Conservation (phyloP, 2,888 invertebrate species). For the Stenurella melanura region DNA sequence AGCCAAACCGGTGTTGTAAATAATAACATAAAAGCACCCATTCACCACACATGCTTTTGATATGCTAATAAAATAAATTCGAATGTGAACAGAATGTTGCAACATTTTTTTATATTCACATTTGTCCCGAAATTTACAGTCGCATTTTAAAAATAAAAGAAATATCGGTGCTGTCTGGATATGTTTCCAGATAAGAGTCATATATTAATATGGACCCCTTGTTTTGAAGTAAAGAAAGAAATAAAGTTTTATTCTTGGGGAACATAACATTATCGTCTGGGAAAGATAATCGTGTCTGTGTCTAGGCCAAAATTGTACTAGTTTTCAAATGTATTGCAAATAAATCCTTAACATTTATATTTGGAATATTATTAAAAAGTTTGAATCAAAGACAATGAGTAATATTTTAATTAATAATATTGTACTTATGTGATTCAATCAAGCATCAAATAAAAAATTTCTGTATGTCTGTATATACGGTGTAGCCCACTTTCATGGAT, state of each 20-base stretch:
- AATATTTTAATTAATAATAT: no score
- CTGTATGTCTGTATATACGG: no score
- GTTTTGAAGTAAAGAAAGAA: neutral
- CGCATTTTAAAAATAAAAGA: neutral
- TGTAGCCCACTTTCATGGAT: no score
- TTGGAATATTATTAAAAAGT: neutral
- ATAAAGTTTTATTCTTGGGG: neutral
- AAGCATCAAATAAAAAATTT: no score
- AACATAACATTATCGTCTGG: slow-evolving; percentile 2
- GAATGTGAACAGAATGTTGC: slow-evolving; percentile 12
- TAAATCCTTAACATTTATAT: neutral
- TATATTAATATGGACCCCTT: slow-evolving; percentile 16
- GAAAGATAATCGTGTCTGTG: neutral
- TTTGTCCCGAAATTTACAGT: neutral
- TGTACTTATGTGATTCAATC: no score
- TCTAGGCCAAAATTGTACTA: neutral
- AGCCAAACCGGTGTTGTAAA: slow-evolving; percentile 21
- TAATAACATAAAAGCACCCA: slow-evolving; percentile 18
- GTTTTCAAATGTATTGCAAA: neutral
- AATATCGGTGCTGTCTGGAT: neutral
- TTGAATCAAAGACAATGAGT: no score
- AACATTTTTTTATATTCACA: neutral
- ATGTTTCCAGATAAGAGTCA: neutral
- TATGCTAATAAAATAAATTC: slow-evolving; percentile 25
- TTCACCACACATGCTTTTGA: slow-evolving; percentile 20